Evolutionary conservation across 2,888 invertebrate genomes (phyloP), one percentile per base, ranked within the genome.

Genomic region (Pammene aurita): DNA sequence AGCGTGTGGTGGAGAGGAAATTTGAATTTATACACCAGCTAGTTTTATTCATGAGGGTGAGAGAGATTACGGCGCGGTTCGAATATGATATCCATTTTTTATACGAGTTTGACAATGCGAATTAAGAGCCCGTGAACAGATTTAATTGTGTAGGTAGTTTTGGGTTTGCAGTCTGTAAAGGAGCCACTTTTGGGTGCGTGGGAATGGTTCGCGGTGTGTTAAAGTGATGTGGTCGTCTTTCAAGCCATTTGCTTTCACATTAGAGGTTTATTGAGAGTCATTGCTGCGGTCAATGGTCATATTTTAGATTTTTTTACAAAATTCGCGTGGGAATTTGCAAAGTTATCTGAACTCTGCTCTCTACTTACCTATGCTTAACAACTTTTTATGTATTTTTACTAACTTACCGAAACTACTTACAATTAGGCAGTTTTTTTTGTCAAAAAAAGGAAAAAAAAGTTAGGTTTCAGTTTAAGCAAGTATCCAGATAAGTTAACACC

Each of bases 21-120:
- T 92, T 92, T 92, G 91, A 92, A 92, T 92, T 92, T 90, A 92
- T 91, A 92, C 89, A 90, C 85, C 85, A 88, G 88, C 89, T 90
- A 92, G 91, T 90, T 90, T 90, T 89, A 90, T 91, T 89, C 87
- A 86, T 84, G 86, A 88, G 86, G 87, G 89, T 84, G 82, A 77
- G 76, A 74, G 67, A 69, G 69, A 69, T 69, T 69, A 69, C 64
- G 38, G 55, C 46, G 54, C 63, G 65, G 58, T 55, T 54, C 44
- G 62, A 71, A 67, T 71, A 67, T 57, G 60, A 68, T 52, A 65
- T 42, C 65, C 34, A 61, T 68, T 68, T 68, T 66, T 69, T 66
- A 71, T 57, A 55, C 18, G 42, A 48, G 44, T 67, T 60, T 64
- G 67, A 71, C 69, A 66, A 63, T 66, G 66, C 54, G 57, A 72